Evolutionary conservation across 2,113 vertebrate species (phyloP).

Genomic region (Panurus biarmicus): DNA sequence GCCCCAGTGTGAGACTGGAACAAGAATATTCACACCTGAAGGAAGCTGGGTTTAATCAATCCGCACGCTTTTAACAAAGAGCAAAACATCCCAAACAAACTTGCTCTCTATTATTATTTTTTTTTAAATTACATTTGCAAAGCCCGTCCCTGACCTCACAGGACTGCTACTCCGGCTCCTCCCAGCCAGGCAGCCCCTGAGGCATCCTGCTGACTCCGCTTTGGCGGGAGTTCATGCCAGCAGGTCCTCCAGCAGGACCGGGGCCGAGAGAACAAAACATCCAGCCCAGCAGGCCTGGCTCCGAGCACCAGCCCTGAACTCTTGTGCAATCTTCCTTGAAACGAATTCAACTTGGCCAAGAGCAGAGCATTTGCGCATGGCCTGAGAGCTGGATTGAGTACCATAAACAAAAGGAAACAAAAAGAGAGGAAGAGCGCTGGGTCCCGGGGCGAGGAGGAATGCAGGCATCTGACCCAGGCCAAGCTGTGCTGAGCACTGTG

Average conservation of each 20-base stretch:
- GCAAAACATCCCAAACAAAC: neutral
- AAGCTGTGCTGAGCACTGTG: neutral
- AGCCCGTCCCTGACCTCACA: conserved; percentile 7
- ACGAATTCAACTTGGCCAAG: conserved; percentile 10
- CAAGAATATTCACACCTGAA: neutral
- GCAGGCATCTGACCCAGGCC: neutral
- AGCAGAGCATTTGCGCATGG: conserved; percentile 40
- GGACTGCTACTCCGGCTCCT: conserved; percentile 24
- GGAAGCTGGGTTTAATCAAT: neutral
- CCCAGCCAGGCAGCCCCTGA: neutral
- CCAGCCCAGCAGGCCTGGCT: conserved; percentile 52
- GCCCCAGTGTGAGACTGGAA: neutral
- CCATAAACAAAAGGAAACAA: conserved; percentile 60
- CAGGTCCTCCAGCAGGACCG: conserved; percentile 31
- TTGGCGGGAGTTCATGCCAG: neutral
- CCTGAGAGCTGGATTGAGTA: conserved; percentile 26
- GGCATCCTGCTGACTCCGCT: conserved; percentile 49
- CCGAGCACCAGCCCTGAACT: conserved; percentile 26
- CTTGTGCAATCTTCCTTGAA: conserved; percentile 60
- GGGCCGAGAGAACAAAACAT: conserved; percentile 31
- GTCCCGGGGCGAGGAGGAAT: neutral
- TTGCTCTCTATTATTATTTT: neutral
- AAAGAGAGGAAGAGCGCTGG: conserved; percentile 3
- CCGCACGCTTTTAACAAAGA: neutral
- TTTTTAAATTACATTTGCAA: neutral